Evolutionary conservation across 2,113 vertebrate species (phyloP).

Genomic region (Erythrocercus mccallii): DNA sequence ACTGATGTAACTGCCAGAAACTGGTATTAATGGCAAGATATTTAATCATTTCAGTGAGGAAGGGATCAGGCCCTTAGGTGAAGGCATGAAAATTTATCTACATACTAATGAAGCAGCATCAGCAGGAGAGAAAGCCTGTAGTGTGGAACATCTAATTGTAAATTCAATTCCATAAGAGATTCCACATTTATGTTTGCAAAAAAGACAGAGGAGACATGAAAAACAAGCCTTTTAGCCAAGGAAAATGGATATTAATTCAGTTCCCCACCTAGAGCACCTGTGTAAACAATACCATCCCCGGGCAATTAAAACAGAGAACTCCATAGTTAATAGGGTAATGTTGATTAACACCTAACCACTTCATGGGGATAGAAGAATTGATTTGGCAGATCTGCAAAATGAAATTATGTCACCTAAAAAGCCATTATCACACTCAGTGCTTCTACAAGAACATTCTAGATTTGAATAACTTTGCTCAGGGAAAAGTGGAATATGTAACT

Average conservation of each 20-base stretch:
- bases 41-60: not conserved
- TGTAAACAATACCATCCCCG: constrained; percentile 4
- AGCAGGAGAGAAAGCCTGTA: not conserved
- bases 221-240: constrained; percentile 21
- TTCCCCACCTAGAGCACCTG: constrained; percentile 5
- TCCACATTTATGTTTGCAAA: not conserved
- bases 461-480: not conserved
- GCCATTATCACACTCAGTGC: not conserved
- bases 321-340: not conserved
- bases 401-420: not conserved
- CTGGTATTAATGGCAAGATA: not conserved
- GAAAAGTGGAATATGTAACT: not conserved
- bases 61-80: not conserved
- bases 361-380: not conserved
- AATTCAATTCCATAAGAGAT: not conserved
- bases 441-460: not conserved
- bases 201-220: not conserved
- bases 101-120: not conserved
- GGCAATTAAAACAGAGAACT: not conserved
- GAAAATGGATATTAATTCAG: constrained; percentile 37
- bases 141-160: not conserved
- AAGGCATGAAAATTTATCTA: not conserved
- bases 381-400: not conserved
- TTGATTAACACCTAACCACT: constrained; percentile 31
- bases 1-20: not conserved